These are phyloP conservation scores for Pristiophorus japonicus DNA, from an alignment of 2,113 vertebrate species.

Conservation along the genomic window DNA sequence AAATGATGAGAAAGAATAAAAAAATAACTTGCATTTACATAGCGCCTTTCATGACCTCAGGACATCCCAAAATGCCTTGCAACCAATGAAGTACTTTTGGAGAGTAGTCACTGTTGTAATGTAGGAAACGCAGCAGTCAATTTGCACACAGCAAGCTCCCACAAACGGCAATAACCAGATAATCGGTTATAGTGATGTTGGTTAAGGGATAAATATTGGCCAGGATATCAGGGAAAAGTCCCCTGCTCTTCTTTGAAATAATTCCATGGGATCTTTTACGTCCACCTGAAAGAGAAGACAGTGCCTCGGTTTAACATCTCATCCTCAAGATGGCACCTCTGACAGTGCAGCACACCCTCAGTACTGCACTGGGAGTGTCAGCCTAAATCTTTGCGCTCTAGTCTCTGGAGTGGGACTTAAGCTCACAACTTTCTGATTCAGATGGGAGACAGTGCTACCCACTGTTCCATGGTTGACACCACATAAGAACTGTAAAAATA, in stretches of 20 bases:
- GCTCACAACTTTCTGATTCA: no score
- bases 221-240: not conserved
- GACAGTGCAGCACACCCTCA: not conserved
- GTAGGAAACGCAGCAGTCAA: not conserved
- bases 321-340: not conserved
- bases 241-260: not conserved
- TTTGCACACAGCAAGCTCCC: not conserved
- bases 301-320: not conserved
- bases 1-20: no score
- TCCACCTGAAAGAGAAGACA: not conserved
- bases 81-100: not conserved
- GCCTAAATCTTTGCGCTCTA: no score
- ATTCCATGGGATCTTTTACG: not conserved
- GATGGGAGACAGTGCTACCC: no score
- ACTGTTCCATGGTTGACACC: no score
- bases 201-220: not conserved
- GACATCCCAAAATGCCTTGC: not conserved
- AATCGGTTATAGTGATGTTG: not conserved
- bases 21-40: no score
- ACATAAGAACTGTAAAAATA: no score
- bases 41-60: no score
- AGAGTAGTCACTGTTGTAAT: not conserved
- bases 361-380: no score
- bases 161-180: not conserved
- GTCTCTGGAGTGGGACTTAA: no score